Evolutionary conservation across 1,140 invertebrate genomes (phyloP).

Genomic region (Gonatopus flavifemur): DNA sequence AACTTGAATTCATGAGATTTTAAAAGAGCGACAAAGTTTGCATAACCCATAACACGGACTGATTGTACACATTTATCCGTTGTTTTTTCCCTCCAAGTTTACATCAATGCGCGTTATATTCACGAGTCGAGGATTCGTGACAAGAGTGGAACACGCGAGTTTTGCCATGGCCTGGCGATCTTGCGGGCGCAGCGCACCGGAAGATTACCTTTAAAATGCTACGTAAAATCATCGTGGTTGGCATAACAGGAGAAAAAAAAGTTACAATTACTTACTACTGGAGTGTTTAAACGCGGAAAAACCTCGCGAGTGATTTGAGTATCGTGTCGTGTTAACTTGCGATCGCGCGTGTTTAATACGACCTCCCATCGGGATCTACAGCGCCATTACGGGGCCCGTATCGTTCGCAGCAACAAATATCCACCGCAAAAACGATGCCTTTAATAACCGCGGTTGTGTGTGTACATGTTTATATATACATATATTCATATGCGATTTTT

Average conservation of each 20-base stretch:
- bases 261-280: constrained; percentile 34
- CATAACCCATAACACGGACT: too few relatives aligned
- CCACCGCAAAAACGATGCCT: constrained; percentile 7
- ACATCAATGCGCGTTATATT: too few relatives aligned
- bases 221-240: constrained; percentile 6
- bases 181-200: constrained; percentile 7
- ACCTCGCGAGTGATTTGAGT: too few relatives aligned
- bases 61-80: too few relatives aligned
- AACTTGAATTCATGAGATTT: too few relatives aligned
- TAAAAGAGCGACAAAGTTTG: too few relatives aligned
- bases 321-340: constrained; percentile 25
- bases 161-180: constrained; percentile 5
- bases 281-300: too few relatives aligned
- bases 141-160: constrained; percentile 1
- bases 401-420: constrained; percentile 3
- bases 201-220: constrained; percentile 31
- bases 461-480: too few relatives aligned
- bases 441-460: too few relatives aligned
- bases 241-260: constrained; percentile 30
- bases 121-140: background rate
- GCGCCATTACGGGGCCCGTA: constrained; percentile 15
- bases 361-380: constrained; percentile 12
- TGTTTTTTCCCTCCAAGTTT: too few relatives aligned
- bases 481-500: too few relatives aligned
- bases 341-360: constrained; percentile 37